Conservation (phyloP, 2,888 invertebrate species). For the Rhingia campestris region DNA sequence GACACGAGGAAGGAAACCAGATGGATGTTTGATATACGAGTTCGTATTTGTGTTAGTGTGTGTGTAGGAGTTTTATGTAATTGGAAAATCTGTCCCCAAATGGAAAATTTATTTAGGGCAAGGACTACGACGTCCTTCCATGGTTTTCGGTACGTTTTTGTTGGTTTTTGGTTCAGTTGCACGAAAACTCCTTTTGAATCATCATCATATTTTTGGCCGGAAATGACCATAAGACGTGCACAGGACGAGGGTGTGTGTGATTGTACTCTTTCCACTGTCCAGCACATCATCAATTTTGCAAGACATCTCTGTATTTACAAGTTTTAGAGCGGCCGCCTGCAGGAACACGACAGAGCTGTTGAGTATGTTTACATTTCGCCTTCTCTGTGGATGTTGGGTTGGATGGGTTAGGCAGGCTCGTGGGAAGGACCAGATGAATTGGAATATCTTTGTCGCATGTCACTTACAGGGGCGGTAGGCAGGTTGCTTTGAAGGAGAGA, state of each 20-base stretch:
- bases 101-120: constrained; percentile 62
- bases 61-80: constrained; percentile 46
- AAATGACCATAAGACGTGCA: constrained; percentile 28
- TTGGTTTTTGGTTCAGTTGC: neutral
- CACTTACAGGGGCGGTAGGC: neutral
- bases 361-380: constrained; percentile 41
- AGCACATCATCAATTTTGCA: constrained; percentile 59
- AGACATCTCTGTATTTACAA: constrained; percentile 56
- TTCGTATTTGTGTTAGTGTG: neutral
- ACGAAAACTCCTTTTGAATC: constrained; percentile 28
- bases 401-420: constrained; percentile 1
- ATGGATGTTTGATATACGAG: neutral
- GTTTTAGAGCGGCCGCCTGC: neutral
- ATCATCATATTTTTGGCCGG: constrained; percentile 45
- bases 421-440: constrained; percentile 54
- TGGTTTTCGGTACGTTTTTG: neutral
- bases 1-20: neutral
- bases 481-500: constrained; percentile 18
- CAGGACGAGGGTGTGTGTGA: neutral
- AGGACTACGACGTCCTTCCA: constrained; percentile 43
- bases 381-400: constrained; percentile 8
- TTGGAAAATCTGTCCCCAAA: constrained; percentile 63
- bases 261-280: neutral
- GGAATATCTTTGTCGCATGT: constrained; percentile 40
- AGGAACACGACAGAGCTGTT: neutral